A percentile compares a stretch with the other conserved stretches of the same genome.
Conservation (phyloP, 2,888 invertebrate species). For the Pocota personata region DNA sequence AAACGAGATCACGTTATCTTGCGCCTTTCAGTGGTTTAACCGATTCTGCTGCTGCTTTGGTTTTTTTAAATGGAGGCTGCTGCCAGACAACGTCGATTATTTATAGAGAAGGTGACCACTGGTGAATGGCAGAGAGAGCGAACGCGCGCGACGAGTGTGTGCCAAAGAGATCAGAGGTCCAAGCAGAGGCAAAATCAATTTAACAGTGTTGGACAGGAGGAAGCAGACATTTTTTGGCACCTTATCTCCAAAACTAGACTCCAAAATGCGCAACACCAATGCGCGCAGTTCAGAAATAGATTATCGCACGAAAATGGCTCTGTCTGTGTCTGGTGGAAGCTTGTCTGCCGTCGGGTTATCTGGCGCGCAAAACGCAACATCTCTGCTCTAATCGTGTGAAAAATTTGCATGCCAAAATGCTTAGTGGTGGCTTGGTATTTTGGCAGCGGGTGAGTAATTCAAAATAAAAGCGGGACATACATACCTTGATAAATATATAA, state of each 20-base stretch:
- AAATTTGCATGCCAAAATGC: conserved; percentile 20
- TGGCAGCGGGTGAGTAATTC: conserved; percentile 50
- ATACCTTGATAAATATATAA: conserved; percentile 55
- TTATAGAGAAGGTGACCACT: conserved; percentile 64
- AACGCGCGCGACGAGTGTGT: too few relatives aligned
- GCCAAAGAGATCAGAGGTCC: conserved; percentile 48
- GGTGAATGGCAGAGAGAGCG: conserved; percentile 28
- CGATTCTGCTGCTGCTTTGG: conserved; percentile 35
- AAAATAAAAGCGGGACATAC: conserved; percentile 58
- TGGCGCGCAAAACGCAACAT: conserved; percentile 44
- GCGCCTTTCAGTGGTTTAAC: conserved; percentile 54
- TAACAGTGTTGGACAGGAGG: conserved; percentile 37
- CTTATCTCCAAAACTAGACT: conserved; percentile 65
- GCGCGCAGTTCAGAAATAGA: conserved; percentile 39
- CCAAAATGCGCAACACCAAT: conserved; percentile 61
- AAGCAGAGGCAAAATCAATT: conserved; percentile 25
- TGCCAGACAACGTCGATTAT: conserved; percentile 61
- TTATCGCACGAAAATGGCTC: conserved; percentile 59
- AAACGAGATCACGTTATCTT: conserved; percentile 70
- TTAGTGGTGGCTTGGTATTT: conserved; percentile 17
- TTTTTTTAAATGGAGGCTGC: conserved; percentile 45
- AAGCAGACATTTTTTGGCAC: conserved; percentile 37
- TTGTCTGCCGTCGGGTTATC: conserved; percentile 60
- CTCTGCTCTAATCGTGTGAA: conserved; percentile 60
- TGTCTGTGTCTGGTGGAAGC: conserved; percentile 55